These are phyloP conservation scores for Apodemia duryi DNA, from an alignment of 2,888 invertebrate genomes.

Conservation along the genomic window DNA sequence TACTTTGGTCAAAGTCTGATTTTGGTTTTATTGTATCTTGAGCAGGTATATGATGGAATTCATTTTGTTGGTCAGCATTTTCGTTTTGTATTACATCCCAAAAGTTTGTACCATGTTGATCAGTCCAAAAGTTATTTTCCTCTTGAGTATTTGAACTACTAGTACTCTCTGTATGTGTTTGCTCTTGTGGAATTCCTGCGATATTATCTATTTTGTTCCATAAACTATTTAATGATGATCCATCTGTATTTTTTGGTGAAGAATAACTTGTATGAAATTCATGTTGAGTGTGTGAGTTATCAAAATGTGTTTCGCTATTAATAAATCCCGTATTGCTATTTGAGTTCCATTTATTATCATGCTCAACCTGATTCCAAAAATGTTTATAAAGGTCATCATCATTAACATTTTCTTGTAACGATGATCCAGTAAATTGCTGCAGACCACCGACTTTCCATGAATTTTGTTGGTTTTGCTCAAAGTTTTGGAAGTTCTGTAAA, in stretches of 20 bases:
- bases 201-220: conserved; percentile 29
- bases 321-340: background rate
- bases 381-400: background rate
- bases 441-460: background rate
- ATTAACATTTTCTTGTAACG: background rate
- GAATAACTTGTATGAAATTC: background rate
- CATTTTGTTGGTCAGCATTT: conserved; percentile 19
- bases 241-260: conserved; percentile 8
- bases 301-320: background rate
- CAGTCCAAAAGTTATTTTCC: background rate
- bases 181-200: conserved; percentile 23
- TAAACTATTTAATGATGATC: conserved; percentile 22
- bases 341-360: background rate
- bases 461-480: background rate
- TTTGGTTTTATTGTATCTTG: background rate
- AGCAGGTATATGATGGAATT: too few species aligned
- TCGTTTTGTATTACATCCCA: conserved; percentile 10
- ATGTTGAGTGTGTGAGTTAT: conserved; percentile 1
- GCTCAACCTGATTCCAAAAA: conserved; percentile 1
- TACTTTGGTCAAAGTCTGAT: background rate
- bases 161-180: background rate
- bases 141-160: conserved; percentile 1
- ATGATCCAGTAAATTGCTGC: background rate
- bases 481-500: conserved; percentile 2
- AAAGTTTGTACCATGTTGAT: conserved; percentile 1